A percentile compares a stretch with the other conserved stretches of the same genome.
These are phyloP conservation scores for Vireo altiloquus DNA, from an alignment of 2,113 vertebrate genomes.

Conservation along the genomic window DNA sequence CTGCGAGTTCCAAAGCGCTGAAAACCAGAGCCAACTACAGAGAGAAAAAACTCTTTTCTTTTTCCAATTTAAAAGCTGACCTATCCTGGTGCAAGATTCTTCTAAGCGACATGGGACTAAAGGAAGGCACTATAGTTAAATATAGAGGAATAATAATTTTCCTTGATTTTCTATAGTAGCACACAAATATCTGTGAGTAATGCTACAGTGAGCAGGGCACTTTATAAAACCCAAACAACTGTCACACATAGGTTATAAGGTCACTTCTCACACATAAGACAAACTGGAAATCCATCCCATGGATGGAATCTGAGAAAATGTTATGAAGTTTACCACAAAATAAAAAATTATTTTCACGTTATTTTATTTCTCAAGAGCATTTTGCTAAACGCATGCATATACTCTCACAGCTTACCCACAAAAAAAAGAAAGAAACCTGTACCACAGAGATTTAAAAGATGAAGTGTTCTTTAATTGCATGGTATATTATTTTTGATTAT, in stretches of 20 bases:
- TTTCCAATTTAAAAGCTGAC: background rate
- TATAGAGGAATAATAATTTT: slow-evolving; percentile 69
- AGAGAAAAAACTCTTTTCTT: background rate
- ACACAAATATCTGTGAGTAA: slow-evolving; percentile 72
- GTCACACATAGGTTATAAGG: slow-evolving; percentile 76
- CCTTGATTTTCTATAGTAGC: slow-evolving; percentile 49
- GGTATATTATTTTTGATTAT: background rate
- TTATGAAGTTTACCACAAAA: slow-evolving; percentile 69
- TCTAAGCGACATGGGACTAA: slow-evolving; percentile 46
- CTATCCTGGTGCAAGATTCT: background rate
- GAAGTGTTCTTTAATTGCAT: slow-evolving; percentile 8
- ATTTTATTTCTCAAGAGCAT: slow-evolving; percentile 73
- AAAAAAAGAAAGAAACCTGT: background rate
- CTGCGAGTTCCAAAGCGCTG: background rate
- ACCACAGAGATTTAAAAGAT: slow-evolving; percentile 10
- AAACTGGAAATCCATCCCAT: slow-evolving; percentile 71
- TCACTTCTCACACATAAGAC: slow-evolving; percentile 75
- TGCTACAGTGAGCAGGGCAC: slow-evolving; percentile 61
- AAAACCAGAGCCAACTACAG: background rate
- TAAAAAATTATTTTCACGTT: slow-evolving; percentile 69
- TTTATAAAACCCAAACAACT: slow-evolving; percentile 77
- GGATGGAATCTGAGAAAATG: slow-evolving; percentile 50
- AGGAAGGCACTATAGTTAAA: slow-evolving; percentile 55
- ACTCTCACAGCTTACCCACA: background rate
- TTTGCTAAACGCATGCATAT: slow-evolving; percentile 63